Evolutionary conservation across 2,797 vertebrate species (phyloP).

Genomic region (Coregonus suidteri): DNA sequence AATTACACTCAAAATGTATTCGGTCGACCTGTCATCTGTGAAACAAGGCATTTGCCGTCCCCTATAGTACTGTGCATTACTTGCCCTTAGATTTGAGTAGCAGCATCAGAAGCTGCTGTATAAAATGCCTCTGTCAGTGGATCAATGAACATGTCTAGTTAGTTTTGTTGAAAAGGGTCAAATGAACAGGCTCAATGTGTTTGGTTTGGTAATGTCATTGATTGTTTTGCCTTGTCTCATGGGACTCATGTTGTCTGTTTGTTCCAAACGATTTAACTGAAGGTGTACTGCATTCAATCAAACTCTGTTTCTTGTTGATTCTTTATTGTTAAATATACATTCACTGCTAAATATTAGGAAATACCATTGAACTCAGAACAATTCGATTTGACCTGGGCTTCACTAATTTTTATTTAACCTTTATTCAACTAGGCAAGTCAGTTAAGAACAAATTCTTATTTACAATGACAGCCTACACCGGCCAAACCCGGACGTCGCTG

Average conservation of each 20-base stretch:
- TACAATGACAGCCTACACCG: too few species aligned
- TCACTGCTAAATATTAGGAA: too few species aligned
- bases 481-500: too few species aligned
- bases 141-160: conserved; percentile 41
- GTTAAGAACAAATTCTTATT: too few species aligned
- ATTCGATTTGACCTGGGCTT: too few species aligned
- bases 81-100: neutral
- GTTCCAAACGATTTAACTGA: conserved; percentile 20
- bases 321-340: neutral
- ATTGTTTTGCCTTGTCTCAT: conserved; percentile 15
- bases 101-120: neutral
- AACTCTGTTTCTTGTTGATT: conserved; percentile 10
- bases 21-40: neutral
- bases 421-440: too few species aligned
- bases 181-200: conserved; percentile 26
- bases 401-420: too few species aligned
- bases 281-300: conserved; percentile 19
- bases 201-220: conserved; percentile 8
- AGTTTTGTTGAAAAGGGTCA: conserved; percentile 11
- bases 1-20: neutral
- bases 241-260: conserved; percentile 8
- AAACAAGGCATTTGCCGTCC: neutral
- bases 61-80: neutral
- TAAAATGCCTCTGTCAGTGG: conserved; percentile 30
- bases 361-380: too few species aligned